phyloP scores from a whole-genome alignment of 2,888 invertebrate genomes.

The Hetaerina titia region DNA sequence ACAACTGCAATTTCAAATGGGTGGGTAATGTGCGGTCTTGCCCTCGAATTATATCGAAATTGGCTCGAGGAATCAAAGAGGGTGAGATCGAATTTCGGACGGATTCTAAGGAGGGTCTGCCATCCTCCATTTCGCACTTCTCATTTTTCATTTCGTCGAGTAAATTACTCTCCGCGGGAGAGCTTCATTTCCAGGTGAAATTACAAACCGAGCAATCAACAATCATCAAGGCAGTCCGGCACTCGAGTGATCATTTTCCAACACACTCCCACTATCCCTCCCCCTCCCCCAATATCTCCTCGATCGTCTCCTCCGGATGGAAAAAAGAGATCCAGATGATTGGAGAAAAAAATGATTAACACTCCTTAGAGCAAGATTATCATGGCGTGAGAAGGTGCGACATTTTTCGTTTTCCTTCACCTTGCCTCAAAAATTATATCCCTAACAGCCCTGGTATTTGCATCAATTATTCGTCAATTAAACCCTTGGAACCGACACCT shows the following conservation, averaged over 20 bases:
- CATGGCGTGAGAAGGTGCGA: background rate
- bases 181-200: background rate
- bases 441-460: background rate
- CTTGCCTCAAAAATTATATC: background rate
- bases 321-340: background rate
- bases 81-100: background rate
- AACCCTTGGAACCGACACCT: background rate
- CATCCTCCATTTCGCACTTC: background rate
- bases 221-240: background rate
- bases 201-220: conserved; percentile 20
- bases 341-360: background rate
- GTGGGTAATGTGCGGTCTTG: background rate
- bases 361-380: background rate
- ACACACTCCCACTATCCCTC: background rate
- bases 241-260: background rate
- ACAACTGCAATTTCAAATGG: background rate
- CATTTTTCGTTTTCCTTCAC: background rate
- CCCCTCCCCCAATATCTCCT: background rate
- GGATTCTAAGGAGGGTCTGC: background rate
- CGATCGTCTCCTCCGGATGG: background rate
- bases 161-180: conserved; percentile 5
- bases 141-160: conserved; percentile 21
- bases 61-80: background rate
- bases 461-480: conserved; percentile 14
- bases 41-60: conserved; percentile 10